A percentile compares a stretch with the other conserved stretches of the same genome.
These are phyloP conservation scores for Masnerella sp. DNA, from an alignment of 2,888 invertebrate genomes.

Conservation along the genomic window DNA sequence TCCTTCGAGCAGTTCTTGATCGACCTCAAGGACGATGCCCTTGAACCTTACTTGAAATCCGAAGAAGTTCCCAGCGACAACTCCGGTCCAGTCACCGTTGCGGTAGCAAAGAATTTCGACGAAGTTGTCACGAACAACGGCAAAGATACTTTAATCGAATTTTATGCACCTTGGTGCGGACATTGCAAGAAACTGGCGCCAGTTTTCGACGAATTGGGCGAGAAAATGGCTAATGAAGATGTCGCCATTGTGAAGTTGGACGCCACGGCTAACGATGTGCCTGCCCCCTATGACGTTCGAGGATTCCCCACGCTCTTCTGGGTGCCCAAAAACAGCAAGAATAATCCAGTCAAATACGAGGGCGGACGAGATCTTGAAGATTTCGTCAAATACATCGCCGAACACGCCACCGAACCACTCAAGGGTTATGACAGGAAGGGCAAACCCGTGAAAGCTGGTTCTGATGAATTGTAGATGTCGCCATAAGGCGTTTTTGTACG, in stretches of 20 bases:
- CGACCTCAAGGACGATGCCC: conserved; percentile 87
- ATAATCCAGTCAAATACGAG: conserved; percentile 91
- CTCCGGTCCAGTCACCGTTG: conserved; percentile 90
- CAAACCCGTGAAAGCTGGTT: conserved; percentile 80
- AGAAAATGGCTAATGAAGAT: conserved; percentile 90
- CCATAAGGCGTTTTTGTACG: conserved; percentile 26
- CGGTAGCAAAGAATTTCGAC: conserved; percentile 98
- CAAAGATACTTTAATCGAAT: conserved; percentile 97
- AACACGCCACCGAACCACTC: conserved; percentile 92
- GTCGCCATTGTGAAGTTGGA: conserved; percentile 98
- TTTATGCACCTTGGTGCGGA: conserved; percentile 99
- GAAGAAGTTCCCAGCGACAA: conserved; percentile 93
- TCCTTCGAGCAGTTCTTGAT: conserved; percentile 90
- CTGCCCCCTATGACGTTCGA: conserved; percentile 91
- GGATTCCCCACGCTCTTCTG: conserved; percentile 99
- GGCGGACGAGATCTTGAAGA: conserved; percentile 96
- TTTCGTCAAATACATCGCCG: conserved; percentile 95
- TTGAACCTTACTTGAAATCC: conserved; percentile 96
- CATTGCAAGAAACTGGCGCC: conserved; percentile 98
- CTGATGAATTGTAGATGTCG: conserved; percentile 80
- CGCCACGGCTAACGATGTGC: conserved; percentile 99
- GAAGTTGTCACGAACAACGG: conserved; percentile 93
- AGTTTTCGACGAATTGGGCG: conserved; percentile 94
- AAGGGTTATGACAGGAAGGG: conserved; percentile 93
- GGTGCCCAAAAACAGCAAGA: conserved; percentile 90